Base-by-base conservation (phyloP, 2,113 vertebrate genomes). In the Solea solea region DNA sequence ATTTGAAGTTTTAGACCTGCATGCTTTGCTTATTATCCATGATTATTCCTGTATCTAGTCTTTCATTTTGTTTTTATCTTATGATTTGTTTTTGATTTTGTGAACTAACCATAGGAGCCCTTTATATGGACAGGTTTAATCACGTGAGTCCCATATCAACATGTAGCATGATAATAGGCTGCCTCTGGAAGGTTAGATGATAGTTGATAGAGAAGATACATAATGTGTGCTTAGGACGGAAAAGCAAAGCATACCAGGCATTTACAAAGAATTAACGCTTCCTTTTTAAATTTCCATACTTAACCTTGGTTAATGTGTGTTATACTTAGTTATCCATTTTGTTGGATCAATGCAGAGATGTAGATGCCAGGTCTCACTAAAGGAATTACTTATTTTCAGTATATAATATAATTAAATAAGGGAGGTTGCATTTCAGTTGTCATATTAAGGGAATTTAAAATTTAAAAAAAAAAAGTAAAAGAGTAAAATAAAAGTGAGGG, bases 21-120 rank as follows among this genome's bases (percentile, higher is more conserved):
- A 99, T 99, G 97, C 97, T 97, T 98, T 96, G 96, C 96, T 98
- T 97, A 93, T 90, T 96, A 94, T 95, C 84, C 88, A 92, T 96
- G 95, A 96, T 96, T 96, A 95, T 96, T 87, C 87, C 84, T 91
- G 76, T 93, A 89, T 89, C 70, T 86, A 94, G 82, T 94, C 28
- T 93, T 59, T 58, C 9, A 41, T 58, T 48, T 92, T 88, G 44
- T 74, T 81, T 87, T 83, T 71, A 55, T 76, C 85, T 86, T 82
- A 72, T 83, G 48, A 77, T 74, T 86, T 88, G 69, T 69, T 81
- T 82, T 86, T 91, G 57, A 80, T 94, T 93, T 86, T 96, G 93
- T 96, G 95, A 96, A 98, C 90, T 93, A 93, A 94, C 90, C 80
- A 80, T 92, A 93, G 91, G 91, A 91, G 81, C 84, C 90, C 78